A percentile compares a stretch with the other conserved stretches of the same genome.
Conservation (phyloP, 2,797 vertebrate species). For the Ataeniobius toweri region DNA sequence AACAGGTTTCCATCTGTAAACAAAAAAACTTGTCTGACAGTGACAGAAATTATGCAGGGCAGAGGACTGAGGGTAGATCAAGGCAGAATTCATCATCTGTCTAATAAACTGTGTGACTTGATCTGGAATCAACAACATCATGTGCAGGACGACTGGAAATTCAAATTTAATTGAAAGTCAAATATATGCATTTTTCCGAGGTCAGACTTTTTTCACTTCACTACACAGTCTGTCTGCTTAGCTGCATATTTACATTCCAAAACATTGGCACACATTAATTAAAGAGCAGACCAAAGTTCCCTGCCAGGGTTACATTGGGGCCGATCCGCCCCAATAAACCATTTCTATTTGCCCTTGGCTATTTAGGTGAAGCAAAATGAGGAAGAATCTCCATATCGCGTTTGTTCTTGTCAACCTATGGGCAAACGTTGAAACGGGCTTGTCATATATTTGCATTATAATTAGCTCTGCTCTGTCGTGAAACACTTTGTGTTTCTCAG, state of each 20-base stretch:
- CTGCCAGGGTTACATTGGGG: conserved; percentile 57
- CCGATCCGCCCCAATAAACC: conserved; percentile 71
- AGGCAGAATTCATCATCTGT: conserved; percentile 16
- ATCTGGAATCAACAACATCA: conserved; percentile 35
- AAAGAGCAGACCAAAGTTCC: conserved; percentile 69
- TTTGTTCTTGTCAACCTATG: conserved; percentile 80
- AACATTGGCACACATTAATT: conserved; percentile 70
- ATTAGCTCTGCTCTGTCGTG: conserved; percentile 59
- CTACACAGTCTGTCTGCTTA: conserved; percentile 55
- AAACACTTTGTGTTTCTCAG: conserved; percentile 50
- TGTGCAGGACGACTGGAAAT: conserved; percentile 15
- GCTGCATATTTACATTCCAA: conserved; percentile 67
- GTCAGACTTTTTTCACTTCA: conserved; percentile 46
- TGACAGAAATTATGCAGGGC: conserved; percentile 6
- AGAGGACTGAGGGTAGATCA: conserved; percentile 9
- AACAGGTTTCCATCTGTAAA: background rate
- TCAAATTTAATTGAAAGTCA: conserved; percentile 44
- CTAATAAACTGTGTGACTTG: conserved; percentile 28
- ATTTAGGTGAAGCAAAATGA: conserved; percentile 65
- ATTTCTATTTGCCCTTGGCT: conserved; percentile 76
- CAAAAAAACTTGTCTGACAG: background rate
- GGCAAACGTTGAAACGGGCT: conserved; percentile 60
- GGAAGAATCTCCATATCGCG: conserved; percentile 69
- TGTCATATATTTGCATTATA: conserved; percentile 78
- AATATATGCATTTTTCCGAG: conserved; percentile 43